Base-by-base conservation (phyloP, 2,888 invertebrate genomes). In the Andrena flavipes region DNA sequence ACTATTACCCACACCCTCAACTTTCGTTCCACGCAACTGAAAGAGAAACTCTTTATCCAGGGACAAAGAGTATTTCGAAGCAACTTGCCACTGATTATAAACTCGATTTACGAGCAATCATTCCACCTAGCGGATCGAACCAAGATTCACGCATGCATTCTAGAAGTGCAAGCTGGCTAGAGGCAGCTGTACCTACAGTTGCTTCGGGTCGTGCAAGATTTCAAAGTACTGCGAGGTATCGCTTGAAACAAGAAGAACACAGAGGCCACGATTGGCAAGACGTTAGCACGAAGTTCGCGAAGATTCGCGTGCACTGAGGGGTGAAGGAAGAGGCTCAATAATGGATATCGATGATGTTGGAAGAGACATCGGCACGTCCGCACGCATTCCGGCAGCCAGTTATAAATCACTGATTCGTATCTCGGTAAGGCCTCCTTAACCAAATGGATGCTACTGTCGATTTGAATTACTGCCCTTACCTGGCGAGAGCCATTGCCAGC, bases 371-470 rank as follows among this genome's bases (percentile, higher is more conserved):
- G 87, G 86, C 85, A 86, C 81, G 90, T 87, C 87, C 86, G 90
- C 88, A 90, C 90, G 90, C 90, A 90, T 90, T 90, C 91, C 89
- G 89, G 89, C 87, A 90, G 90, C 89, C 77, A 84, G 90, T 90
- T 90, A 87, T 90, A 90, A 90, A 91, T 90, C 90, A 91, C 89
- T 86, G 90, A 90, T 90, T 80, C 84, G 88, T 90, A 90, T 90
- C 91, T 89, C 80, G 84, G 86, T 76, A 82, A 84, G 83, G 84
- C 74, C 84, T 84, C 89, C 86, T 87, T 87, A 88, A 85, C 91
- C 90, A 87, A 90, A 90, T 85, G 87, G 90, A 90, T 90, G 90
- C 91, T 90, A 90, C 90, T 91, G 90, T 91, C 90, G 90, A 90
- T 90, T 90, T 90, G 90, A 90, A 91, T 91, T 90, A 91, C 90